These are phyloP conservation scores for Lepidocolaptes lacrymiger DNA, from an alignment of 2,797 vertebrate genomes.

Conservation along the genomic window DNA sequence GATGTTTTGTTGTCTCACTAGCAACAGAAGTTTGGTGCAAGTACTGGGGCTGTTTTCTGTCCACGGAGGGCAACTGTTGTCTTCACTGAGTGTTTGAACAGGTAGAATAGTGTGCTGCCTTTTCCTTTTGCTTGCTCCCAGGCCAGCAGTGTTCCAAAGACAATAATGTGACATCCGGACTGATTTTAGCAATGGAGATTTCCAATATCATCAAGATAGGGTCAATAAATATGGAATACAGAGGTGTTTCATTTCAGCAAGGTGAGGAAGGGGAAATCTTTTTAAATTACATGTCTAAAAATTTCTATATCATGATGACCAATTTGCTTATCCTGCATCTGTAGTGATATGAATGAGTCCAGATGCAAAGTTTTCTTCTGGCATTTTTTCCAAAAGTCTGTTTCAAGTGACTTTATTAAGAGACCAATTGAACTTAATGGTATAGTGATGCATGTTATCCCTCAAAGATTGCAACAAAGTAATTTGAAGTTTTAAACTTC, in stretches of 20 bases:
- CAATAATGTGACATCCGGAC: not conserved
- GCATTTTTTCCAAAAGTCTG: not conserved
- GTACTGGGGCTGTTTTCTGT: not conserved
- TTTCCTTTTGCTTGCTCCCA: not conserved
- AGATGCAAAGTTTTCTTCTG: not conserved
- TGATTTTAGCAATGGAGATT: not conserved
- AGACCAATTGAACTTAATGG: not conserved
- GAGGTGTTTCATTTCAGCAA: not conserved
- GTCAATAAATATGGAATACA: not conserved
- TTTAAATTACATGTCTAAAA: not conserved
- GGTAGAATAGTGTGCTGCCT: not conserved
- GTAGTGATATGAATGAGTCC: not conserved
- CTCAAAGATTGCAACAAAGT: not conserved
- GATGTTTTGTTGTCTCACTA: not conserved
- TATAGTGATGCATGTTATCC: not conserved
- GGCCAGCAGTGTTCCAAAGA: not conserved
- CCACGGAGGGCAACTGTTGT: not conserved
- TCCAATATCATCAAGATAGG: not conserved
- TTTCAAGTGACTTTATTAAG: not conserved
- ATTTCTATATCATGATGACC: not conserved
- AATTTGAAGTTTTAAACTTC: not conserved
- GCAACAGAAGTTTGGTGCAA: not conserved
- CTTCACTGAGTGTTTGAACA: not conserved
- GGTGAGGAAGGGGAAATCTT: not conserved
- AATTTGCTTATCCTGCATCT: not conserved